Evolutionary conservation across 2,888 invertebrate genomes (phyloP).

Genomic region (Tipula confusa): DNA sequence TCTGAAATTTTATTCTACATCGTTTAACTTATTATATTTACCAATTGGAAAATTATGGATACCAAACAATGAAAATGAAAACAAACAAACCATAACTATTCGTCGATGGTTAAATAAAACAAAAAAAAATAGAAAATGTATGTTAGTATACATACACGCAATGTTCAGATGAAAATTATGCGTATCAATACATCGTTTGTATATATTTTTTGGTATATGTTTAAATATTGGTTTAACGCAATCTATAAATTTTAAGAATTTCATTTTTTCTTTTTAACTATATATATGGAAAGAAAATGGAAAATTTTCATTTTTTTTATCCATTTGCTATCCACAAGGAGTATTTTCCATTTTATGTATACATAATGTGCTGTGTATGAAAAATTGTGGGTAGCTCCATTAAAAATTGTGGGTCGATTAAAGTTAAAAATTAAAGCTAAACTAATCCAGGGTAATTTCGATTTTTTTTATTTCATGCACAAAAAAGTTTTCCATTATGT

Average conservation of each 20-base stretch:
- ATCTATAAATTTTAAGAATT: background rate
- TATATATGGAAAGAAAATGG: background rate
- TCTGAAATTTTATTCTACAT: background rate
- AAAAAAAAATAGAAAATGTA: background rate
- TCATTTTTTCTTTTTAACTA: background rate
- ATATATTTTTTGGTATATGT: background rate
- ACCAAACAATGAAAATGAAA: background rate
- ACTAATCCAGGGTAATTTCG: no score
- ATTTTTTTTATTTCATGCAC: no score
- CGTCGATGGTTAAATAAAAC: background rate
- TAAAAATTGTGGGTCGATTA: background rate
- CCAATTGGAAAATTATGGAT: conserved; percentile 5
- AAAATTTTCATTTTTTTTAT: background rate
- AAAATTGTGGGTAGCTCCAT: background rate
- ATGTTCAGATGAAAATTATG: background rate
- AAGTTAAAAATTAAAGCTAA: no score
- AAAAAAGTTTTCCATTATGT: no score
- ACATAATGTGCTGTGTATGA: background rate
- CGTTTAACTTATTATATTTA: background rate
- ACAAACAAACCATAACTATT: conserved; percentile 4
- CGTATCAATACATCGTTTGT: background rate
- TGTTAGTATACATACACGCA: background rate
- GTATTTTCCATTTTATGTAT: background rate
- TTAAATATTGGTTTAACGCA: conserved; percentile 9
- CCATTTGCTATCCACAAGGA: background rate